These are phyloP conservation scores for Orthonevra nobilis DNA, from an alignment of 2,888 invertebrate genomes.

Conservation along the genomic window DNA sequence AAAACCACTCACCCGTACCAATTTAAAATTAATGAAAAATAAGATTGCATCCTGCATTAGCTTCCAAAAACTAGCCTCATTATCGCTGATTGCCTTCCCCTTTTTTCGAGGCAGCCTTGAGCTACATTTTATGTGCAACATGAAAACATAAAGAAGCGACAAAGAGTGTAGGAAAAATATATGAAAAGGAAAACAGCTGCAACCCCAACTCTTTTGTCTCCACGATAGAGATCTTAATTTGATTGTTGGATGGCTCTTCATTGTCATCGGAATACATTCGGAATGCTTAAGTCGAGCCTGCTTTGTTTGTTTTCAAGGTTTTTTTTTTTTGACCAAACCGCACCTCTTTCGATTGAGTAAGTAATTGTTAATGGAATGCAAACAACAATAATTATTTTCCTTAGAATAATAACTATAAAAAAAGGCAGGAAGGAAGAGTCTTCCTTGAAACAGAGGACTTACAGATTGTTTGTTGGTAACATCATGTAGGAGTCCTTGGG, in stretches of 20 bases:
- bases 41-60: constrained; percentile 6
- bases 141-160: constrained; percentile 9
- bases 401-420: background rate
- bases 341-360: background rate
- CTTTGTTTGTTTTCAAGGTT: constrained; percentile 46
- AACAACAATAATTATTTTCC: background rate
- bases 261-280: constrained; percentile 29
- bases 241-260: constrained; percentile 47
- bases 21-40: constrained; percentile 3
- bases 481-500: constrained; percentile 9
- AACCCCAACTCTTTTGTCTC: constrained; percentile 28
- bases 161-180: no score
- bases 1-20: no score
- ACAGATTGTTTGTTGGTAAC: no score
- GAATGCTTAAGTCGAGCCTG: no score
- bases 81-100: constrained; percentile 31
- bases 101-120: constrained; percentile 33
- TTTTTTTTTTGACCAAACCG: no score
- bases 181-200: constrained; percentile 8
- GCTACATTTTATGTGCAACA: constrained; percentile 44
- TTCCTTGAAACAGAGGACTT: no score
- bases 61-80: constrained; percentile 32
- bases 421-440: no score
- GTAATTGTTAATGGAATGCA: background rate
- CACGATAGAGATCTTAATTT: constrained; percentile 43